A percentile compares a stretch with the other conserved stretches of the same genome.
These are phyloP conservation scores for Pyrocoelia pectoralis DNA, from an alignment of 2,888 invertebrate genomes.

Conservation along the genomic window DNA sequence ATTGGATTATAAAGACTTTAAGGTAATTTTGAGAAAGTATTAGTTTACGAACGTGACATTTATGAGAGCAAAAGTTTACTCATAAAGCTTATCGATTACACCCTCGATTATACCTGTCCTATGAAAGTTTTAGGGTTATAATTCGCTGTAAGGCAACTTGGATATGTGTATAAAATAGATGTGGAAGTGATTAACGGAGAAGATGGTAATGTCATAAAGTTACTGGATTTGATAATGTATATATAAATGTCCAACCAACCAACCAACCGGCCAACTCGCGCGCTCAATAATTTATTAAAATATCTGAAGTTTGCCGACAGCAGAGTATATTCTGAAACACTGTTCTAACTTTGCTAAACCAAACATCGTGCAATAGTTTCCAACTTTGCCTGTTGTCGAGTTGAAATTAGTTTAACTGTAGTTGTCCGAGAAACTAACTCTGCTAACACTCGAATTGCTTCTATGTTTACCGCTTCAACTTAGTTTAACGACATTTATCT, in stretches of 20 bases:
- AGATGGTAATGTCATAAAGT: conserved; percentile 43
- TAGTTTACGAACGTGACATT: conserved; percentile 31
- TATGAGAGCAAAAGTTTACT: conserved; percentile 40
- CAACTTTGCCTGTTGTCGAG: conserved; percentile 52
- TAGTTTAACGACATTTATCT: conserved; percentile 50
- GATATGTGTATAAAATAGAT: conserved; percentile 17
- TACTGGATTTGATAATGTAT: conserved; percentile 39
- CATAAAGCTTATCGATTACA: conserved; percentile 46
- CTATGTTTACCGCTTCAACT: conserved; percentile 47
- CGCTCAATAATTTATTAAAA: conserved; percentile 49
- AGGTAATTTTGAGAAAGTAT: conserved; percentile 28
- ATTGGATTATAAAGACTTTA: conserved; percentile 17
- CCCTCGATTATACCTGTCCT: conserved; percentile 38
- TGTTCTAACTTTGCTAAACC: conserved; percentile 54
- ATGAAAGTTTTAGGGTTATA: conserved; percentile 33
- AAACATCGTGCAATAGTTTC: conserved; percentile 58
- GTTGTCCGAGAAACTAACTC: conserved; percentile 50
- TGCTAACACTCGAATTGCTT: conserved; percentile 44
- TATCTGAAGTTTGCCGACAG: conserved; percentile 45
- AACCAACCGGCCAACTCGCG: conserved; percentile 32
- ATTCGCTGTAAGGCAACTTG: conserved; percentile 37
- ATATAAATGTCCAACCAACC: conserved; percentile 34
- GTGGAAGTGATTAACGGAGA: conserved; percentile 39
- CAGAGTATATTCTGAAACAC: conserved; percentile 50
- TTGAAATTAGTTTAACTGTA: conserved; percentile 56